Evolutionary conservation across 2,888 invertebrate genomes (phyloP), one percentile per base, ranked within the genome.

Genomic region (Coremacera marginata): DNA sequence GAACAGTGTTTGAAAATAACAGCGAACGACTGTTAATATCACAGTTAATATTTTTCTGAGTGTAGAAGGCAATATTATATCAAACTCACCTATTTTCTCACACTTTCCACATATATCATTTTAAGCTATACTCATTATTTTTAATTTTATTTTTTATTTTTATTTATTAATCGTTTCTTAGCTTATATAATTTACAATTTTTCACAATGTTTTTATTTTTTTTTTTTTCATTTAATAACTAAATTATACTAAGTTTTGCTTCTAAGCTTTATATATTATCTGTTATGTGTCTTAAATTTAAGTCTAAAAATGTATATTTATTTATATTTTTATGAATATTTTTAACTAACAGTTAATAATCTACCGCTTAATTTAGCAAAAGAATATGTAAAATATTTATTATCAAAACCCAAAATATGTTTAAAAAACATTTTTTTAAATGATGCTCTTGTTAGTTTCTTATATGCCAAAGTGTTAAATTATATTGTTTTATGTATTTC

Each of bases 121-220:
- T n/a, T n/a, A n/a, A n/a, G n/a, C n/a, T 11, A 44, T 44, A 11
- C 11, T 44, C 14, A 11, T 44, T 11, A 11, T 44, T 11, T 44
- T 44, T 44, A 11, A 27, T 31, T 44, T 14, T 34, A 63, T n/a
- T n/a, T 63, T 63, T 63, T 34, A 63, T 34, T 63, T 9, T 34
- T 31, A 63, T 63, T 63, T 34, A 14, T 27, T 63, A 34, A 31
- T 34, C 34, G 27, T 34, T 34, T n/a, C 34, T 63, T 63, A 27
- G 9, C n/a, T n/a, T n/a, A n/a, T n/a, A 34, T 63, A 63, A 63
- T 63, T 14, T 63, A 63, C 63, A 63, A 27, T 31, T 25, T 63
- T 34, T 31, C 63, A 63, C 63, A 60, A 60, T 25, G 22, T 25
- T 27, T 60, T 60, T 60, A 60, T 60, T 27, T 60, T 60, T 14